phyloP scores from a whole-genome alignment of 2,113 vertebrate species.

The Ictidomys tridecemlineatus region DNA sequence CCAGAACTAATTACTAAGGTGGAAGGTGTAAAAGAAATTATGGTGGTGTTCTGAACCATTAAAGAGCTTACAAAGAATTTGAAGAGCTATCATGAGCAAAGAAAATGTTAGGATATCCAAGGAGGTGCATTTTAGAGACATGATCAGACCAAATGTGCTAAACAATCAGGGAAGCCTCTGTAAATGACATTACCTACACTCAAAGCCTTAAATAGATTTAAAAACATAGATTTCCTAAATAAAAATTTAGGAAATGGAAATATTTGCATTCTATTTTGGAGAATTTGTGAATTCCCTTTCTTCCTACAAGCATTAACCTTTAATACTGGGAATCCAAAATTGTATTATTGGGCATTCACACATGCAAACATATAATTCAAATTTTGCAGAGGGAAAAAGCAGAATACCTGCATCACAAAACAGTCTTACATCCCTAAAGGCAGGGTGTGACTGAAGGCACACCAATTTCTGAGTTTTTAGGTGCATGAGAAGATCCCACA shows the following conservation, averaged over 20 bases:
- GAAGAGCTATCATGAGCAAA: neutral
- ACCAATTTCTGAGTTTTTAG: neutral
- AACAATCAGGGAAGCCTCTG: neutral
- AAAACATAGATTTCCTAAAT: neutral
- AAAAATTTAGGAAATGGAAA: neutral
- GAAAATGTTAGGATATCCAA: neutral
- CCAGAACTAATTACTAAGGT: conserved; percentile 32
- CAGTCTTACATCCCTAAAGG: neutral
- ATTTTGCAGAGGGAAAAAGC: neutral
- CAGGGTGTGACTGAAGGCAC: neutral
- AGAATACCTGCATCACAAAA: neutral
- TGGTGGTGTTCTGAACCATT: neutral
- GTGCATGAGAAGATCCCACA: neutral
- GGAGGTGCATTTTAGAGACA: neutral
- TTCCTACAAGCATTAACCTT: neutral
- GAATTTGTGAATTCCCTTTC: neutral
- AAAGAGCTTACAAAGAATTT: conserved; percentile 17
- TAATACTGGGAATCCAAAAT: neutral
- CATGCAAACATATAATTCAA: neutral
- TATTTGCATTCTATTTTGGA: neutral
- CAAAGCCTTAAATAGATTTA: neutral
- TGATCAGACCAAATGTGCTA: neutral
- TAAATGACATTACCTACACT: neutral
- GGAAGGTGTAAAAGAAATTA: conserved; percentile 23
- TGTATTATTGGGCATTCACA: neutral